Evolutionary conservation across 1,140 invertebrate genomes (phyloP).

Genomic region (Sinonovacula constricta): DNA sequence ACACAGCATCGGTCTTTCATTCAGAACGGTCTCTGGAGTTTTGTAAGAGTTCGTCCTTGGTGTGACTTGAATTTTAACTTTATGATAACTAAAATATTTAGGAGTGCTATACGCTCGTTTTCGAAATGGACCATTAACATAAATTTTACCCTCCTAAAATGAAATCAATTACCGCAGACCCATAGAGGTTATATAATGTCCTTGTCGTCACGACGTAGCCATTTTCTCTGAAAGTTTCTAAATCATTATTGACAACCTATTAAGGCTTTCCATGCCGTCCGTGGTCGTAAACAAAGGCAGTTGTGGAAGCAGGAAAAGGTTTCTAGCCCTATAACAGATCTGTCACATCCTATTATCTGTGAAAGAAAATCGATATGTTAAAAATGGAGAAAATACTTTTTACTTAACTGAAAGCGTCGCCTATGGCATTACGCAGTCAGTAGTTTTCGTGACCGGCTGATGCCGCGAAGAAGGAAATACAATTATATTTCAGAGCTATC

Average conservation of each 20-base stretch:
- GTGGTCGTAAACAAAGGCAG: background rate
- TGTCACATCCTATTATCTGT: background rate
- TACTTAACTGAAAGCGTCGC: background rate
- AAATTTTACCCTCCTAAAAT: background rate
- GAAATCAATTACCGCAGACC: background rate
- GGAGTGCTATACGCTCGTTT: background rate
- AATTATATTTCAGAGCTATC: no score
- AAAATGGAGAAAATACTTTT: background rate
- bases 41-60: background rate
- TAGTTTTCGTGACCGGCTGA: no score
- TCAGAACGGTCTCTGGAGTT: background rate
- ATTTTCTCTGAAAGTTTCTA: slow-evolving; percentile 1
- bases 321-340: background rate
- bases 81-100: background rate
- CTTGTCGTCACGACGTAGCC: background rate
- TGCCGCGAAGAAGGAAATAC: no score
- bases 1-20: background rate
- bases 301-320: background rate
- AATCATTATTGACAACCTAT: background rate
- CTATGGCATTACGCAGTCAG: background rate
- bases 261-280: background rate
- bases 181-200: background rate
- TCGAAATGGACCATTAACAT: background rate
- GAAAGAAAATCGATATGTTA: background rate
- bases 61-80: background rate